Evolutionary conservation across 1,140 invertebrate genomes (phyloP).

Genomic region (Drosophila azteca): DNA sequence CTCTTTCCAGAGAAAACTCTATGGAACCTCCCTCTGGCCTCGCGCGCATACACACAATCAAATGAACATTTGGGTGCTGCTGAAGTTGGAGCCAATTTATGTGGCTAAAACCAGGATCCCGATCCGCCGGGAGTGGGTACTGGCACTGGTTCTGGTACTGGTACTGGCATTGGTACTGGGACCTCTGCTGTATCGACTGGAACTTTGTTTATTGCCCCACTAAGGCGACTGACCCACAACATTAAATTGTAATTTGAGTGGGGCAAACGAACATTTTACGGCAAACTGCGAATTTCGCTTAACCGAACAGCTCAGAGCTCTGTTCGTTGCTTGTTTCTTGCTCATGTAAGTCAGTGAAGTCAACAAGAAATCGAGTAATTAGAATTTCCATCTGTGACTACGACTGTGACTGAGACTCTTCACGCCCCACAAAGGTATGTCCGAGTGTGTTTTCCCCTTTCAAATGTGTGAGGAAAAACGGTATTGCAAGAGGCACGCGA

Average conservation of each 20-base stretch:
- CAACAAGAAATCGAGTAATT: slow-evolving; percentile 63
- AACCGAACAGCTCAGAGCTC: slow-evolving; percentile 5
- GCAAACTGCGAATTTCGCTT: slow-evolving; percentile 57
- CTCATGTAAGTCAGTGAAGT: slow-evolving; percentile 56
- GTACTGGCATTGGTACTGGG: slow-evolving; percentile 8
- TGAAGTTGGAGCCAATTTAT: slow-evolving; percentile 62
- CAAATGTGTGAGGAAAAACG: slow-evolving; percentile 21
- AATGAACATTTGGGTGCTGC: slow-evolving; percentile 63
- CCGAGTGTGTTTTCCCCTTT: slow-evolving; percentile 15
- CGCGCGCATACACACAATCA: slow-evolving; percentile 58
- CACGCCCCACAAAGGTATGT: slow-evolving; percentile 59
- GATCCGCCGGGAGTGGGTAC: slow-evolving; percentile 33
- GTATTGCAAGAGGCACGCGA: slow-evolving; percentile 50
- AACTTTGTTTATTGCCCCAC: slow-evolving; percentile 77
- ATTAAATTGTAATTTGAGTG: slow-evolving; percentile 82
- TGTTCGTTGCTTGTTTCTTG: slow-evolving; percentile 21
- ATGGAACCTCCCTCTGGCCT: slow-evolving; percentile 6
- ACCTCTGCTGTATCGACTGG: slow-evolving; percentile 36
- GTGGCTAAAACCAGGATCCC: slow-evolving; percentile 31
- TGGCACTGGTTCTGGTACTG: slow-evolving; percentile 1
- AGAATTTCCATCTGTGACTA: slow-evolving; percentile 62
- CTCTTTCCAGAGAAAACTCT: slow-evolving; percentile 9
- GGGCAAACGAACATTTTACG: slow-evolving; percentile 71
- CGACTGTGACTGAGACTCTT: slow-evolving; percentile 36
- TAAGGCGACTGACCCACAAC: slow-evolving; percentile 78